phyloP scores from a whole-genome alignment of 2,797 vertebrate genomes.

The Erethizon dorsatum region DNA sequence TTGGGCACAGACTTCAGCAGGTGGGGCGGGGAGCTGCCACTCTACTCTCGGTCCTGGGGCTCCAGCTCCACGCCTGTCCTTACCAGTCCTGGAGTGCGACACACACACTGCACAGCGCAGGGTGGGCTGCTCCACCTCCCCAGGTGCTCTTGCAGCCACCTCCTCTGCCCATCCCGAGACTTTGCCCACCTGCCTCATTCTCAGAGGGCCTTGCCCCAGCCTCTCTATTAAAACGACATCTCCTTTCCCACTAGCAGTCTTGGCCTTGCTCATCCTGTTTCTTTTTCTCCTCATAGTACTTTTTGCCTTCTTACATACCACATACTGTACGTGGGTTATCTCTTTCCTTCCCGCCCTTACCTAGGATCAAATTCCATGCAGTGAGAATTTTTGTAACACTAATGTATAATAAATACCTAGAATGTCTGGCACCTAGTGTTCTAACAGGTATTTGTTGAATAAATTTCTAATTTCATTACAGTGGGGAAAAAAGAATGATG shows the following conservation, averaged over 20 bases:
- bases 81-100: not conserved
- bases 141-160: not conserved
- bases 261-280: not conserved
- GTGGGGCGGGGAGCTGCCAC: no score
- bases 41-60: not conserved
- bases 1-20: not conserved
- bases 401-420: not conserved
- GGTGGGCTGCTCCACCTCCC: not conserved
- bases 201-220: not conserved
- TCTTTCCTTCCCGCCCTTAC: not conserved
- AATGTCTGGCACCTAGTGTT: not conserved
- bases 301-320: not conserved
- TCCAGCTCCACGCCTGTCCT: not conserved
- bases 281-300: not conserved
- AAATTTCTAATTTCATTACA: constrained; percentile 55
- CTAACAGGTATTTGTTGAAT: not conserved
- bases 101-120: not conserved
- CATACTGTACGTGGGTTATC: not conserved
- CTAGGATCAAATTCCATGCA: not conserved
- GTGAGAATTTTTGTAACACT: not conserved
- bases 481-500: constrained; percentile 43
- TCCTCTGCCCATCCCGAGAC: not conserved
- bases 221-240: not conserved
- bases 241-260: not conserved
- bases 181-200: not conserved